Conservation (phyloP, 2,888 invertebrate species). For the Caenorhabditis zanzibari region DNA sequence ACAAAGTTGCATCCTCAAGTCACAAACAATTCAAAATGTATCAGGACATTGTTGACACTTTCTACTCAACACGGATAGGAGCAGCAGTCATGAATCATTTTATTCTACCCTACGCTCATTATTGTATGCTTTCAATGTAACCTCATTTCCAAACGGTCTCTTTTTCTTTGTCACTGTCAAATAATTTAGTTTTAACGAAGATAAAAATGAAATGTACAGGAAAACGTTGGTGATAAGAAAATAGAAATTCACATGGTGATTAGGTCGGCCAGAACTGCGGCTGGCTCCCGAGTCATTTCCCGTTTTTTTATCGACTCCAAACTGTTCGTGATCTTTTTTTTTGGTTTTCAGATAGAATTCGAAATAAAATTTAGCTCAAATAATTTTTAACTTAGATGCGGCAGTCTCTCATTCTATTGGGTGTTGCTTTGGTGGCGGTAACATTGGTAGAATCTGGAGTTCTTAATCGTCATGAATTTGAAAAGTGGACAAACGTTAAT, state of each 20-base stretch:
- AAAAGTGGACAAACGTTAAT: conserved; percentile 43
- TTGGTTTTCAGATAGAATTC: background rate
- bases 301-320: background rate
- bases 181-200: conserved; percentile 25
- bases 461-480: conserved; percentile 35
- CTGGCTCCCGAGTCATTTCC: conserved; percentile 5
- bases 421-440: background rate
- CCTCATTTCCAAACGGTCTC: conserved; percentile 23
- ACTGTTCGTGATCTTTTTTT: conserved; percentile 14
- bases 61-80: conserved; percentile 73
- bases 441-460: conserved; percentile 47
- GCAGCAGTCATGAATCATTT: conserved; percentile 77
- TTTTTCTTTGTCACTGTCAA: conserved; percentile 32
- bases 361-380: background rate
- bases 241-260: conserved; percentile 49
- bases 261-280: conserved; percentile 43
- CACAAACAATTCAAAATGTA: conserved; percentile 79
- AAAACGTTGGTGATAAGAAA: conserved; percentile 48
- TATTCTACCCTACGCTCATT: conserved; percentile 81
- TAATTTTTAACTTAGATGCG: too few species aligned
- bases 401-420: conserved; percentile 49
- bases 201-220: conserved; percentile 59
- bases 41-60: conserved; percentile 76
- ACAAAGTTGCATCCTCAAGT: conserved; percentile 73
- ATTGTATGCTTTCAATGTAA: conserved; percentile 81